Base-by-base conservation (phyloP, 2,113 vertebrate species). In the Potamarius usumacintae region DNA sequence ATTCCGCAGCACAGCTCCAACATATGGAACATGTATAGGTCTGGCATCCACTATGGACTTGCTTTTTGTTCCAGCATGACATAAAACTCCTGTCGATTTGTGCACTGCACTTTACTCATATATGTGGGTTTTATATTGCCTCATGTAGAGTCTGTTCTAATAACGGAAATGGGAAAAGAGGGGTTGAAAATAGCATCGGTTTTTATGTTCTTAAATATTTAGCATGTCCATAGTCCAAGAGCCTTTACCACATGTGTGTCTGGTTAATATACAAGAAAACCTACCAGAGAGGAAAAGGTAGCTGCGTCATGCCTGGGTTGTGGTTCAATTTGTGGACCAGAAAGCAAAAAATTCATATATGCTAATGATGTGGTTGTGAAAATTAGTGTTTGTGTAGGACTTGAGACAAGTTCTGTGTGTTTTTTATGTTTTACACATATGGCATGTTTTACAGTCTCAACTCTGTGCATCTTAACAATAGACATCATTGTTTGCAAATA, bases 1-100 rank as follows among this genome's bases (percentile, higher is more conserved):
- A 25, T 27, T 82, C 65, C 1, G 15, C 20, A 48, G 30, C 63
- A 52, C 58, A 67, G 53, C 48, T n/a, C 17, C 62, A 12, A 85
- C 89, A 82, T 67, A 69, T 85, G 83, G 80, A 85, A 81, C 55
- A 60, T 15, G 20, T 89, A 83, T 83, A 78, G n/a, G 17, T 85
- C 71, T 87, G 83, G 86, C 86, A 89, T 20, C 15, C 17, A 17
- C 10, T n/a, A 34, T 12, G 58, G 86, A 17, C 18, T 71, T 85
- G 82, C 20, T 57, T 63, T 82, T 82, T 48, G 82, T 65, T 87
- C 77, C 48, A 87, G 63, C 42, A 81, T 81, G 63, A 78, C 67
- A 50, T 71, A 53, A 84, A 82, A 84, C 53, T 84, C 85, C 76
- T 57, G 50, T 53, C n/a, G 77, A 82, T 87, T 82, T 84, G 63